Evolutionary conservation across 64 coral and sea anemone genomes (phyloP), one percentile per base, ranked within the genome.

Genomic region (Stylophora pistillata): DNA sequence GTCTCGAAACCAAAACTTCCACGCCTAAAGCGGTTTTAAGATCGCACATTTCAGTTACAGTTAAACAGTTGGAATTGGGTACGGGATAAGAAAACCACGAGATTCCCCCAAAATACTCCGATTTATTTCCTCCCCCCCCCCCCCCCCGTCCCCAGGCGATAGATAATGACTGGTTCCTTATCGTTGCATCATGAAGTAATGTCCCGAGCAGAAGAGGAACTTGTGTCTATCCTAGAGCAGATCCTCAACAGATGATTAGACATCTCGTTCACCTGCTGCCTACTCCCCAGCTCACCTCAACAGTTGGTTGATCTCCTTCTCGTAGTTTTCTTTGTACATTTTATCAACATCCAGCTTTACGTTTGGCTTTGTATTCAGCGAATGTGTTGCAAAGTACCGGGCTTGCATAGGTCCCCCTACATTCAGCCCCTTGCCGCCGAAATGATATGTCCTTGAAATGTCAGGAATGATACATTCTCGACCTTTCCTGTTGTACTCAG

Each of bases 401-500:
- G 89, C 96, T 63, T 98, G 96, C 82, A 98, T 95, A 73, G 63
- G 74, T 5, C 93, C 89, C 13, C 66, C 72, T 18, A 98, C 88
- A 54, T 94, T 95, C 0, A 98, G 41, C 16, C 96, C 96, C 31
- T 87, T 90, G 18, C 93, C 91, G 25, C 96, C 96, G 87, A 98
- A 98, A 89, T 98, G 96, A 65, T 84, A 98, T 2, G 96, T 98
- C 3, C 96, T 86, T n/a, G 96, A 98, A 20, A 98, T 78, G 30
- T 98, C 93, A 30, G 96, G 96, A 4, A 98, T 95, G 17, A 98
- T 86, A 56, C 96, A 98, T 55, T 98, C 93, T 20, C 96, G 90
- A 29, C 71, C 93, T 61, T 92, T 91, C 57, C 93, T 91, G 25
- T 89, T 95, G 10, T 64, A 70, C 10, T 74, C 66, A 28, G 28